Conservation (phyloP, 2,797 vertebrate genomes). For the Dendrocincla fuliginosa region DNA sequence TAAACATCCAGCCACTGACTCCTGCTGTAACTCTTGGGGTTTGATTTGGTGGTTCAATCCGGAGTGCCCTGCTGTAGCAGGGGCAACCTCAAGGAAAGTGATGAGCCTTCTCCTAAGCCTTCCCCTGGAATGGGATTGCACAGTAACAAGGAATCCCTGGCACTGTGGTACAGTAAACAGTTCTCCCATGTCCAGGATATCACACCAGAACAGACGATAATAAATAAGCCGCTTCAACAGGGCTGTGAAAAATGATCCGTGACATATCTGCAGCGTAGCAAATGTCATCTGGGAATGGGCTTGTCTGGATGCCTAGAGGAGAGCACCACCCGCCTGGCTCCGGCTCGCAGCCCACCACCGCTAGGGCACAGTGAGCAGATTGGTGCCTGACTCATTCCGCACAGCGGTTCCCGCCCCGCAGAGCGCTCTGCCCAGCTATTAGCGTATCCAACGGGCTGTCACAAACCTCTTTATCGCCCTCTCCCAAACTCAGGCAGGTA, state of each 20-base stretch:
- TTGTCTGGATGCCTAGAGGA: constrained; percentile 45
- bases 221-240: constrained; percentile 62
- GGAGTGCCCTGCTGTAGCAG: neutral
- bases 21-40: neutral
- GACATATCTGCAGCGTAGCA: constrained; percentile 30
- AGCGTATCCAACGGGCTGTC: neutral
- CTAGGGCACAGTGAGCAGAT: neutral
- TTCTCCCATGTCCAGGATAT: constrained; percentile 56
- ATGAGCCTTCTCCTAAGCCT: neutral
- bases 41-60: neutral
- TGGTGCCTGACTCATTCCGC: constrained; percentile 5
- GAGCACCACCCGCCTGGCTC: constrained; percentile 34
- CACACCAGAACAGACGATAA: constrained; percentile 59
- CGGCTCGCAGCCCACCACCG: neutral
- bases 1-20: neutral
- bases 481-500: neutral
- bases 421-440: neutral
- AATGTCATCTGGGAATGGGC: constrained; percentile 59
- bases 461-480: constrained; percentile 29
- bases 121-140: constrained; percentile 35
- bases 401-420: neutral
- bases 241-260: constrained; percentile 65
- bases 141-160: constrained; percentile 54
- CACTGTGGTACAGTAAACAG: constrained; percentile 34
- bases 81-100: neutral